Evolutionary conservation across 2,113 vertebrate species (phyloP).

Genomic region (Cichladusa arquata): DNA sequence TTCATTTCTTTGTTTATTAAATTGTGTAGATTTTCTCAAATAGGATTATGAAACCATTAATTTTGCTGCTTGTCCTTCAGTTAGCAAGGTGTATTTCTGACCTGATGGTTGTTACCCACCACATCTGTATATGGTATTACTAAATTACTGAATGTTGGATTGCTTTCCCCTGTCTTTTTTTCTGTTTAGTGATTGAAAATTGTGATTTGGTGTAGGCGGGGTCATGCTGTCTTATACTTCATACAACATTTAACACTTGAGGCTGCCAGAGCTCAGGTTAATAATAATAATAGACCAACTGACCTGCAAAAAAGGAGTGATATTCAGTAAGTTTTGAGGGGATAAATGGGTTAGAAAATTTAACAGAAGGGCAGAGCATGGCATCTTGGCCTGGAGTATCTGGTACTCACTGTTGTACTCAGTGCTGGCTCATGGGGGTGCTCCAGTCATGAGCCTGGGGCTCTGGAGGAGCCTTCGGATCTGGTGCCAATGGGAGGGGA

Average conservation of each 20-base stretch:
- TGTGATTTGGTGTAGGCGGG: neutral
- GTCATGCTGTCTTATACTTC: neutral
- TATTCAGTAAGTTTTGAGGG: neutral
- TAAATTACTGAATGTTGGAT: neutral
- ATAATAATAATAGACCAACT: neutral
- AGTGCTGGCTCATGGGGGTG: neutral
- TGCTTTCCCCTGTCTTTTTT: neutral
- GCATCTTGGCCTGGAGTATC: no score
- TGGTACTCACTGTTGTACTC: neutral
- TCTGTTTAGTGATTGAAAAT: neutral
- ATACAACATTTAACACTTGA: neutral
- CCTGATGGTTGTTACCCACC: neutral
- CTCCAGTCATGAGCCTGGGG: neutral
- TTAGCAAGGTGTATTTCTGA: neutral
- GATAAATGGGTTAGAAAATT: neutral
- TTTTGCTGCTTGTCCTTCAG: neutral
- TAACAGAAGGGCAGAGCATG: neutral
- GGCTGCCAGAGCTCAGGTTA: neutral
- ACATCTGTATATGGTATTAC: neutral
- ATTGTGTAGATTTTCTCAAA: neutral
- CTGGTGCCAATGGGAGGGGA: neutral
- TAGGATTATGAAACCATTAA: neutral
- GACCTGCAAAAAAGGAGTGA: neutral
- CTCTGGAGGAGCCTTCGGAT: neutral
- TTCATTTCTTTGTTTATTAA: neutral